Percentiles rank a stretch among this genome's conserved stretches.
Evolutionary conservation across 2,888 invertebrate genomes (phyloP).

Genomic region (Agriotes lineatus): DNA sequence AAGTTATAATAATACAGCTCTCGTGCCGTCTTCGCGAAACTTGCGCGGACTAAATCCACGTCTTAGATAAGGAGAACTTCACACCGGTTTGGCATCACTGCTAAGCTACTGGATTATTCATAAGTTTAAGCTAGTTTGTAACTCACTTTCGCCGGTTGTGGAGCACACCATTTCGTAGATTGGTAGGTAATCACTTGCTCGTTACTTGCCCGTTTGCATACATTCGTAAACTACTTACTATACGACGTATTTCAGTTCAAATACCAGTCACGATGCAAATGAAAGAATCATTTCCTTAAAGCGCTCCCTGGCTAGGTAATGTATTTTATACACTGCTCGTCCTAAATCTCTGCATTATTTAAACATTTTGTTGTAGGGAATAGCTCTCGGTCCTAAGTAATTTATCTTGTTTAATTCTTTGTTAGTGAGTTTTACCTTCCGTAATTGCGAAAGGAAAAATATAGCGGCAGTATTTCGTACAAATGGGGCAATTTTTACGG

Average conservation of each 20-base stretch:
- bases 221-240: constrained; percentile 41
- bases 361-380: constrained; percentile 52
- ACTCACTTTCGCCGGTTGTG: constrained; percentile 61
- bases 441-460: constrained; percentile 45
- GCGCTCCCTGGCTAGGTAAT: constrained; percentile 39
- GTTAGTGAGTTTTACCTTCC: constrained; percentile 46
- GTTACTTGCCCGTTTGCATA: constrained; percentile 58
- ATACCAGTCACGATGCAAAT: constrained; percentile 44
- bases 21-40: constrained; percentile 56
- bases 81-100: constrained; percentile 63
- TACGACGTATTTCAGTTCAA: constrained; percentile 42
- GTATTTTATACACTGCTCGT: constrained; percentile 42
- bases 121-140: constrained; percentile 64
- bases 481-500: constrained; percentile 43
- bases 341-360: constrained; percentile 51
- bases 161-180: constrained; percentile 60
- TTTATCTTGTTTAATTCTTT: constrained; percentile 51
- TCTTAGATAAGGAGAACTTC: constrained; percentile 64
- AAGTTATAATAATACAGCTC: constrained; percentile 63
- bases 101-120: constrained; percentile 65
- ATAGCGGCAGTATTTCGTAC: constrained; percentile 42
- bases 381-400: constrained; percentile 47
- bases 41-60: constrained; percentile 62
- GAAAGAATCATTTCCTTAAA: constrained; percentile 46
- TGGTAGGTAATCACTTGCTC: constrained; percentile 65